Base-by-base conservation (phyloP, 2,797 vertebrate genomes). In the Neosilurus hyrtlii region DNA sequence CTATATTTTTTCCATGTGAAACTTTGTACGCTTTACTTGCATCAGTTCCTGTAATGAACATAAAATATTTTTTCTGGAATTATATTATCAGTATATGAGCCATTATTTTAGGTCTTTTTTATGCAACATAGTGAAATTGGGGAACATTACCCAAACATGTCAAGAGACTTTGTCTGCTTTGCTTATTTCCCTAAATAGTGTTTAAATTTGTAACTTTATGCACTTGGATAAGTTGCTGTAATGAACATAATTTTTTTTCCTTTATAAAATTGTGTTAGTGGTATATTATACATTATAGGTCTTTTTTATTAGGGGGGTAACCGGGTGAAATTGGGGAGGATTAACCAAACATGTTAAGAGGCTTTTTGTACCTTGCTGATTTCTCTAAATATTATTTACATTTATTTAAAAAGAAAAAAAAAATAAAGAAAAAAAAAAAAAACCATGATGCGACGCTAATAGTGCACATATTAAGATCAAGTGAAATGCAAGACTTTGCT, bases 11-110 rank as follows among this genome's bases (percentile, higher is more conserved):
- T 43, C 57, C 2, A 7, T 43, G 74, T 37, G 57, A 76, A 76
- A 76, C 30, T 43, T 61, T 76, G 1, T 62, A 37, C 63, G 14
- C 26, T 37, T 67, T 16, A 43, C 51, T 76, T 76, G 74, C 57
- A 76, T 61, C 57, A 49, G 74, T n/a, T 61, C 35, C 56, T 76
- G 57, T 76, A 76, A 76, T 76, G 57, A 76, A 43, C 74, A 76
- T 76, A 76, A 75, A 76, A 61, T 4, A 76, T 76, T 43, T 76
- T 76, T 62, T 16, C 35, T 12, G 2, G 10, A 61, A 62, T 78
- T 49, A 78, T 26, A 49, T 63, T 51, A 43, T 6, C 59, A n/a
- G 18, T 62, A 62, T 49, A 49, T 49, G n/a, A 63, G 15, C 61
- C 57, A 24, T 76, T 76, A 76, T 43, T 61, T 62, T 76, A 9